phyloP scores from a whole-genome alignment of 2,113 vertebrate genomes.

The Entomyzon cyanotis region DNA sequence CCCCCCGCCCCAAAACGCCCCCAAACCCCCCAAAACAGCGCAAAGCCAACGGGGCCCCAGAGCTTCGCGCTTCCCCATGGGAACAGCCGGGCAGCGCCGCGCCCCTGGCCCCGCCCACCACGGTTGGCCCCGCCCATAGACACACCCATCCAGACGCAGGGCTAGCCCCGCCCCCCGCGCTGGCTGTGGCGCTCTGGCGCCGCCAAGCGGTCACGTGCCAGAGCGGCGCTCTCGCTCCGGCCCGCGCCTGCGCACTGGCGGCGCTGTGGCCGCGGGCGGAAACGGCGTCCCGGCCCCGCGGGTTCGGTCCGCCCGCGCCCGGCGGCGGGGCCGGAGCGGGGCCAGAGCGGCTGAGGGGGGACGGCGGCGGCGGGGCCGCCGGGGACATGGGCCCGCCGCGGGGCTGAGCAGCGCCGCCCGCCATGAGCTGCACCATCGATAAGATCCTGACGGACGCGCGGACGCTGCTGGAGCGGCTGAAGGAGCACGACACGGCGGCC shows the following conservation, averaged over 20 bases:
- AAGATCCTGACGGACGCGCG: no score
- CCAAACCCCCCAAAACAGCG: background rate
- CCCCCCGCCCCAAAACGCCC: background rate
- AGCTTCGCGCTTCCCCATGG: accelerated
- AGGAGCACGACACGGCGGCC: no score
- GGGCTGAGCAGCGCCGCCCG: no score
- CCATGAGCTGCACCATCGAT: no score
- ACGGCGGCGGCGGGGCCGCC: no score
- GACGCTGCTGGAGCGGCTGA: no score
- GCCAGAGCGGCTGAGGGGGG: no score
- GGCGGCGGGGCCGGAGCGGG: no score
- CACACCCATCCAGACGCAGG: no score
- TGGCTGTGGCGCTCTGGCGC: background rate
- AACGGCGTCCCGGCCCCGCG: background rate
- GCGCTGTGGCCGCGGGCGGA: background rate
- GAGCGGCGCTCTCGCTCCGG: no score
- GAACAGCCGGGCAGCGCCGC: accelerated
- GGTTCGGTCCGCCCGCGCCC: background rate
- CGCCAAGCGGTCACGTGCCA: background rate
- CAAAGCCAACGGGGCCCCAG: accelerated
- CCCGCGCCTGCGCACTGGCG: background rate
- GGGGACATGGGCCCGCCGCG: no score
- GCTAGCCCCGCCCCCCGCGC: background rate
- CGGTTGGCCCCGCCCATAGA: background rate
- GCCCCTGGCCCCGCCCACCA: background rate